Base-by-base conservation (phyloP, 2,797 vertebrate genomes). In the Agapornis canus region DNA sequence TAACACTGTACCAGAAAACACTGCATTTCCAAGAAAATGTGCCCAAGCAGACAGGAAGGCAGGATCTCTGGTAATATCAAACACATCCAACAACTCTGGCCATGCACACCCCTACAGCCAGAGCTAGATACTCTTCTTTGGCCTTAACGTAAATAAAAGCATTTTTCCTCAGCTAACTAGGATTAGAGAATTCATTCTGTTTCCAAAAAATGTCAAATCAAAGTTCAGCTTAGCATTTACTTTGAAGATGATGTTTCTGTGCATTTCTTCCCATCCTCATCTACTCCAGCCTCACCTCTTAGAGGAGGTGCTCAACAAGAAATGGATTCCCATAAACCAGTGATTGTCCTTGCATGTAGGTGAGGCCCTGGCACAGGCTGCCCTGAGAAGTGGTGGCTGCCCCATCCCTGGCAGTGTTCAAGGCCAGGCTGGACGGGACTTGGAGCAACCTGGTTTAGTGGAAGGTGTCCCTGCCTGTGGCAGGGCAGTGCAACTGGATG, bases 41-140 rank as follows among this genome's bases (percentile, higher is more conserved):
- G 25, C 45, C 60, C 71, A 42, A 49, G 56, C 10, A 68, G 29
- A 71, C 2, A 65, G 21, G 32, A 69, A 68, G 20, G 10, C 31
- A 71, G 77, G 42, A 17, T 35, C 59, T 56, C 47, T 27, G 25
- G 51, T 25, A 72, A 76, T 2, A 66, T 7, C 20, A 51, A 83
- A n/a, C 37, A 81, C 0, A 4, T n/a, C 15, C 82, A 57, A 2
- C 2, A 79, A 51, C 9, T 47, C 43, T 40, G 63, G 21, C 14
- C 27, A 57, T 0, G 3, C 12, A 63, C 2, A 64, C 4, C 4
- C 11, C 82, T 65, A 21, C 1, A 69, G 47, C 11, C 40, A 63
- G 27, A 73, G 59, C 19, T 10, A 87, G 15, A 59, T 13, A 29
- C 3, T 48, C 42, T 31, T 65, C 22, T 54, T 68, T 32, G 9